Base-by-base conservation (phyloP, 2,888 invertebrate species). In the Marronus borbonicus region DNA sequence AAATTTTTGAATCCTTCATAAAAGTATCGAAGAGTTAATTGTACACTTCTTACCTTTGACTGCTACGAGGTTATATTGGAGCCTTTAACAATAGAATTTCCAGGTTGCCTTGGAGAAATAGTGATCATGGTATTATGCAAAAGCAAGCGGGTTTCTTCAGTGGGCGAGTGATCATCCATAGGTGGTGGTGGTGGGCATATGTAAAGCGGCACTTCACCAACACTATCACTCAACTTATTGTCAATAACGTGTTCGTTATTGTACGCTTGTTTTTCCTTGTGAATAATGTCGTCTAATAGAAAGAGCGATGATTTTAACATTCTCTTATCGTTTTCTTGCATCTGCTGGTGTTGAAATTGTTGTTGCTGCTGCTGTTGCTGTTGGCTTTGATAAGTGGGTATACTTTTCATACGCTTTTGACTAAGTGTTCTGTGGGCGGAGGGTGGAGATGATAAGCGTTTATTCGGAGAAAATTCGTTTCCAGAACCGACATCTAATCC, bases 131-230 rank as follows among this genome's bases (percentile, higher is more conserved):
- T 80, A 65, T 80, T 82, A 76, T 86, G 85, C 80, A 86, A 83
- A 78, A 89, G 84, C 81, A 90, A 84, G 82, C 88, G 87, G 68
- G 90, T 90, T 84, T 90, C 90, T 84, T 91, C 91, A 65, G 89
- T 90, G 14, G 90, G 90, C 36, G 90, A 90, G 79, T 86, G 86
- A 81, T 90, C 90, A 75, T 89, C 89, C 87, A 90, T 87, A 36
- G 90, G 89, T n/a, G 90, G 90, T 50, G 90, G 90, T 50, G 90
- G 90, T 39, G 90, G 90, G 82, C 90, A 90, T 79, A 90, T 90
- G 85, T 89, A 90, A 81, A 90, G 85, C 28, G 90, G 89, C 81
- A 88, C 84, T 81, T 89, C 88, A 81, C 85, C 82, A 79, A 80
- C 82, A 81, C 81, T 83, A 81, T 84, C 84, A 83, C 86, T 87